Conservation (phyloP, 2,113 vertebrate species). For the Sphyrna mokarran region DNA sequence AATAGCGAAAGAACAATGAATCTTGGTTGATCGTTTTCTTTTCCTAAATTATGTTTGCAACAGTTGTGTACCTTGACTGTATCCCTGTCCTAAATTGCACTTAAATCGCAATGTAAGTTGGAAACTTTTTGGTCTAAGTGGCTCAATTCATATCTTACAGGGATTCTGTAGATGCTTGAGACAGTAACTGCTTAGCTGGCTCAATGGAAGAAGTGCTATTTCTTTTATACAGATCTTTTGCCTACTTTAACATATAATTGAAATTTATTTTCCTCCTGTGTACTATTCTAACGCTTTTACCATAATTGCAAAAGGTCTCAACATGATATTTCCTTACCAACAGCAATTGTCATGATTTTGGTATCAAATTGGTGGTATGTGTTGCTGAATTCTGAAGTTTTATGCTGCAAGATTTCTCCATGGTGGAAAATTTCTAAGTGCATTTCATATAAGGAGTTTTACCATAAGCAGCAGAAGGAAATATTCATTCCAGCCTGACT, state of each 20-base stretch:
- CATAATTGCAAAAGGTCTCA: background rate
- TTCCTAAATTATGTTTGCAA: background rate
- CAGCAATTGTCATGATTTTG: background rate
- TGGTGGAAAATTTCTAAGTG: background rate
- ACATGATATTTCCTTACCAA: background rate
- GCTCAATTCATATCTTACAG: background rate
- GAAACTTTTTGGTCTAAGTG: background rate
- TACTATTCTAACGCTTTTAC: background rate
- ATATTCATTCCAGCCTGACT: background rate
- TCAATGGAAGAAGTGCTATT: background rate
- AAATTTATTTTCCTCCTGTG: background rate
- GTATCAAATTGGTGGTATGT: background rate
- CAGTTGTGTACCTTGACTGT: background rate
- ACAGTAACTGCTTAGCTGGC: background rate
- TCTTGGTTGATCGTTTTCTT: no score
- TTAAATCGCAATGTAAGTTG: background rate
- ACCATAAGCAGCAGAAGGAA: background rate
- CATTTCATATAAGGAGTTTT: background rate
- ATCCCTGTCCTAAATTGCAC: background rate
- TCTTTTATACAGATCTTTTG: background rate
- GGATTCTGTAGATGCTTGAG: background rate
- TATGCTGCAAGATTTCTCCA: background rate
- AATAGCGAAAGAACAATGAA: background rate
- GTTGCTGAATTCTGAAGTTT: background rate
- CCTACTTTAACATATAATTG: background rate